Evolutionary conservation across 2,113 vertebrate species (phyloP), one percentile per base, ranked within the genome.

Genomic region (Lamprologus speciosus): DNA sequence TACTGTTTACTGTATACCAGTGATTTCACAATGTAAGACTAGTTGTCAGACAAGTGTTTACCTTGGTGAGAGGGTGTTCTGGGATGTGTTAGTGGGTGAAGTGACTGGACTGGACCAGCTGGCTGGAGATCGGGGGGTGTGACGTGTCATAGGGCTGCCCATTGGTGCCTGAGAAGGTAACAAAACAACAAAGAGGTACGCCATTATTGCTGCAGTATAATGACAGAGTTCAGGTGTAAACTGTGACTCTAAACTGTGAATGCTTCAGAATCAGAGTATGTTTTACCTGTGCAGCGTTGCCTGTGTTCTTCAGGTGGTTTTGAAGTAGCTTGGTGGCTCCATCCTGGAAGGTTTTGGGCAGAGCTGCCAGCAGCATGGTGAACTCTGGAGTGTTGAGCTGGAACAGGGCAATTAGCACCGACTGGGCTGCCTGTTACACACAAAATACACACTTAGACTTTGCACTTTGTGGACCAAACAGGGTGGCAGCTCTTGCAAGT

Each of bases 341-440:
- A 84, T 99, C 98, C 93, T 99, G 98, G 93, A 99, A 99, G 81
- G 98, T 98, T 97, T 99, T 99, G 94, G 98, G 98, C 94, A 99
- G 96, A 96, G 98, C 98, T 92, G 97, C 98, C 94, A 99, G 95
- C 7, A 99, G 95, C 98, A 99, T 99, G 91, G 97, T 99, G 95
- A 99, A 99, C 96, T 99, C 98, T 80, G 98, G 98, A 40, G 98
- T 99, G 94, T 99, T 99, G 88, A 99, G 97, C 95, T 99, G 98
- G 96, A 99, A 99, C 92, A 99, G 95, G 7, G 98, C 96, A 93
- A 99, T 99, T 73, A 99, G 95, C 94, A 99, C 98, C 55, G 97
- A 97, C 92, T 99, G 98, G 4, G 98, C 98, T 63, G 98, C 98
- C 98, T 99, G 93, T 5, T 82, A 93, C 58, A 90, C 37, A 84